Conservation (phyloP, 2,888 invertebrate genomes). For the Cerastoderma edule region DNA sequence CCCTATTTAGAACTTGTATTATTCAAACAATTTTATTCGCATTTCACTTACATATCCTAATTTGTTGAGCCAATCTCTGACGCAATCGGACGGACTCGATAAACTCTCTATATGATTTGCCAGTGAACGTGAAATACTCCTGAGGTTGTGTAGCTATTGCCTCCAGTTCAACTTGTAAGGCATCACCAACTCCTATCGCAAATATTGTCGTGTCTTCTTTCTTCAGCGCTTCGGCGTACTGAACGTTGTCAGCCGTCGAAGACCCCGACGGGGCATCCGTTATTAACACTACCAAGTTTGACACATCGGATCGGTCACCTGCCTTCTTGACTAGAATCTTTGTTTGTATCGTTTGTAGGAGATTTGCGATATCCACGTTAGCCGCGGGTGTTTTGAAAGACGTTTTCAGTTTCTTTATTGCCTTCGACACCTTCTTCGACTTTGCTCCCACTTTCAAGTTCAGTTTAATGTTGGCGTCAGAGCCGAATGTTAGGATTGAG, state of each 20-base stretch:
- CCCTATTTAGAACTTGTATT: too few species aligned
- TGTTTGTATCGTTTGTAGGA: conserved; percentile 50
- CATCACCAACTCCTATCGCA: conserved; percentile 52
- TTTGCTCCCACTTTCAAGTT: conserved; percentile 59
- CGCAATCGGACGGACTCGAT: conserved; percentile 50
- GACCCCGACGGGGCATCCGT: conserved; percentile 59
- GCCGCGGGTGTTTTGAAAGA: conserved; percentile 45
- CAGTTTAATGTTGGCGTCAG: conserved; percentile 67
- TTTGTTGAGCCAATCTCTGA: conserved; percentile 26
- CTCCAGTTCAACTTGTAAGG: conserved; percentile 53
- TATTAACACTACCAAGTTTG: conserved; percentile 58
- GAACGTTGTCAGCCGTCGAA: conserved; percentile 23
- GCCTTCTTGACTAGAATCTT: conserved; percentile 50
- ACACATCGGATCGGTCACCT: conserved; percentile 58
- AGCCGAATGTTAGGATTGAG: conserved; percentile 80
- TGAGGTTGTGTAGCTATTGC: conserved; percentile 64
- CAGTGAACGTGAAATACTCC: conserved; percentile 46
- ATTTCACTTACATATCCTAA: conserved; percentile 58
- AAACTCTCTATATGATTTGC: conserved; percentile 47
- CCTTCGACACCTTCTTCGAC: conserved; percentile 52
- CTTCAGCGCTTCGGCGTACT: conserved; percentile 44
- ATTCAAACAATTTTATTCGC: too few species aligned
- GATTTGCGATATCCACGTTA: conserved; percentile 41
- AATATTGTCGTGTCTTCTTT: conserved; percentile 46
- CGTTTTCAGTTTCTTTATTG: conserved; percentile 53